These are phyloP conservation scores for Elanus axillaris DNA, from an alignment of 2,113 vertebrate species.

Conservation along the genomic window DNA sequence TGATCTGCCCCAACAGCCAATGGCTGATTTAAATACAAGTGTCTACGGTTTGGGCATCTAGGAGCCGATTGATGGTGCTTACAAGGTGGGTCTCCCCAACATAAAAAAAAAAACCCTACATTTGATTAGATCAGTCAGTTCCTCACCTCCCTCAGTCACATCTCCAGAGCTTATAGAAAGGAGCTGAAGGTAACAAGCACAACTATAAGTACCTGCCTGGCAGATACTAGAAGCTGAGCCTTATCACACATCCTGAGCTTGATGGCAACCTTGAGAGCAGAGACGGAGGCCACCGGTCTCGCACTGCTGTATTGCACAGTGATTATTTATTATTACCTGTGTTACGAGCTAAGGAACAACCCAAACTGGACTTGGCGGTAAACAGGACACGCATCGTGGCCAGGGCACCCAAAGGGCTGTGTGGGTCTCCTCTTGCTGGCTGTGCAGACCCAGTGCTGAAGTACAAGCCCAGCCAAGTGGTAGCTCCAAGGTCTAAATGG, in stretches of 20 bases:
- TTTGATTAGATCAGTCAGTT: not conserved
- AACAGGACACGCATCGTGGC: not conserved
- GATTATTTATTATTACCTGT: not conserved
- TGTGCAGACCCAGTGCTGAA: not conserved
- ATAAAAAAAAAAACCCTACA: not conserved
- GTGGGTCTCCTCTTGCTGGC: not conserved
- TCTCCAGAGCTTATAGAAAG: not conserved
- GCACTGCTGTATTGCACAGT: not conserved
- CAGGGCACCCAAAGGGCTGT: not conserved
- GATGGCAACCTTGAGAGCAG: not conserved
- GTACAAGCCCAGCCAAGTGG: not conserved
- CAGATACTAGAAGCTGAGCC: not conserved
- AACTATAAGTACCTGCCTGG: not conserved
- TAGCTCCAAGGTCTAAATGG: not conserved
- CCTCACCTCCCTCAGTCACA: not conserved
- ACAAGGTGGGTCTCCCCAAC: rapidly evolving
- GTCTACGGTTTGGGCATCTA: not conserved
- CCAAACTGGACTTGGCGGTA: not conserved
- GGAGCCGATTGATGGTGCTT: rapidly evolving
- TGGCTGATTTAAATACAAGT: not conserved
- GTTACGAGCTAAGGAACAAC: not conserved
- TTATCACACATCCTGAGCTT: not conserved
- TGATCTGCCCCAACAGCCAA: rapidly evolving
- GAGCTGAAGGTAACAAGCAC: not conserved
- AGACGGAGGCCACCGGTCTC: not conserved